Percentiles rank a stretch among this genome's conserved stretches.
Conservation (phyloP, 2,888 invertebrate species). For the Erpobdella octoculata region DNA sequence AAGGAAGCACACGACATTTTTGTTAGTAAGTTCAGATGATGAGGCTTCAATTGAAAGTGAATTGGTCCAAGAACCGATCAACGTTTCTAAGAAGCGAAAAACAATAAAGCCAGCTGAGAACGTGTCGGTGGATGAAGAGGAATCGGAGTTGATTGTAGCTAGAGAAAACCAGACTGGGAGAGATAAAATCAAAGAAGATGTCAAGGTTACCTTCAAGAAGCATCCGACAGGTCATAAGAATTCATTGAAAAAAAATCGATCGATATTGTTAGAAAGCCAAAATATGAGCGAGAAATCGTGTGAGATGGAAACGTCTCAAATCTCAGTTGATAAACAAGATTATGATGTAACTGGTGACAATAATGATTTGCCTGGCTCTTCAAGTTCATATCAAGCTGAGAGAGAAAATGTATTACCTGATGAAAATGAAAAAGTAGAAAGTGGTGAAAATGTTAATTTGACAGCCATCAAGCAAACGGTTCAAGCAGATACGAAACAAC, state of each 20-base stretch:
- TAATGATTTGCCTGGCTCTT: not conserved
- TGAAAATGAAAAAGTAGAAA: too few relatives aligned
- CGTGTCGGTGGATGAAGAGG: not conserved
- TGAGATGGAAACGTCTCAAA: not conserved
- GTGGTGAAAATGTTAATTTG: too few relatives aligned
- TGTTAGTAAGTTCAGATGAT: not conserved
- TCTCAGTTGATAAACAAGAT: not conserved
- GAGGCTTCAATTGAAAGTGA: not conserved
- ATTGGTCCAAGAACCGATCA: not conserved
- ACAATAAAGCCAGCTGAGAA: not conserved
- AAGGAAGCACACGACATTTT: not conserved
- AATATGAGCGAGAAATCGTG: not conserved
- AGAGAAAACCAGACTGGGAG: not conserved
- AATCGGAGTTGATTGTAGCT: too few relatives aligned
- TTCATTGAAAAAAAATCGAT: not conserved
- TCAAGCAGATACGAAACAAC: not conserved
- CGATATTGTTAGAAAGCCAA: not conserved
- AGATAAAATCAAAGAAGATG: not conserved
- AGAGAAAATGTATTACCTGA: not conserved
- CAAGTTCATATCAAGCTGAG: not conserved
- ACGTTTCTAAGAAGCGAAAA: not conserved
- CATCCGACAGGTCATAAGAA: conserved; percentile 27
- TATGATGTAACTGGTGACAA: not conserved
- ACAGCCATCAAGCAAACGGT: not conserved
- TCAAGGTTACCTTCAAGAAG: conserved; percentile 20